Conservation (phyloP, 2,888 invertebrate species). For the Theristus sp. region DNA sequence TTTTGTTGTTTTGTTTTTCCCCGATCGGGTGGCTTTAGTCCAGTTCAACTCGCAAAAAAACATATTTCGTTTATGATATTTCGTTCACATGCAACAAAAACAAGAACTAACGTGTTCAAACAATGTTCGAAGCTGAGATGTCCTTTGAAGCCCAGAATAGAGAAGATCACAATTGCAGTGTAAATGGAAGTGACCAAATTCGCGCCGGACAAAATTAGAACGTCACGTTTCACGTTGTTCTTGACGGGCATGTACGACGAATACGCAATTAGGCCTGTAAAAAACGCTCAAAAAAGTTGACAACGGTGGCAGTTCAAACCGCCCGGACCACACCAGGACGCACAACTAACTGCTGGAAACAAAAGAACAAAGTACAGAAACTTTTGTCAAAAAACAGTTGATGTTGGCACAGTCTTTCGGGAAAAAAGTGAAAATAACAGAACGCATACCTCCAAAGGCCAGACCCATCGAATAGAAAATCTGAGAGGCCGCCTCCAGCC, state of each 20-base stretch:
- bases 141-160: constrained; percentile 89
- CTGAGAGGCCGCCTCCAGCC: constrained; percentile 89
- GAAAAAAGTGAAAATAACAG: not conserved
- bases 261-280: constrained; percentile 57
- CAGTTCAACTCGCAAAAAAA: too few species aligned
- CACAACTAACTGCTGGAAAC: too few species aligned
- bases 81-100: not conserved
- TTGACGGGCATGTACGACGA: constrained; percentile 84
- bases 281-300: too few species aligned
- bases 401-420: not conserved
- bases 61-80: not conserved
- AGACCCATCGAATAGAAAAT: constrained; percentile 88
- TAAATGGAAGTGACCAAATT: constrained; percentile 84
- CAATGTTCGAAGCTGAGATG: constrained; percentile 68
- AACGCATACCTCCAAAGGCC: constrained; percentile 59
- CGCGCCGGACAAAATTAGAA: constrained; percentile 68
- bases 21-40: too few species aligned
- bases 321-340: too few species aligned
- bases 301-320: too few species aligned
- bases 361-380: too few species aligned
- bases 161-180: constrained; percentile 80
- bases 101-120: constrained; percentile 44
- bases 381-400: too few species aligned
- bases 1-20: too few species aligned
- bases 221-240: constrained; percentile 82